Base-by-base conservation (phyloP, 2,888 invertebrate species). In the Trichogramma evanescens region DNA sequence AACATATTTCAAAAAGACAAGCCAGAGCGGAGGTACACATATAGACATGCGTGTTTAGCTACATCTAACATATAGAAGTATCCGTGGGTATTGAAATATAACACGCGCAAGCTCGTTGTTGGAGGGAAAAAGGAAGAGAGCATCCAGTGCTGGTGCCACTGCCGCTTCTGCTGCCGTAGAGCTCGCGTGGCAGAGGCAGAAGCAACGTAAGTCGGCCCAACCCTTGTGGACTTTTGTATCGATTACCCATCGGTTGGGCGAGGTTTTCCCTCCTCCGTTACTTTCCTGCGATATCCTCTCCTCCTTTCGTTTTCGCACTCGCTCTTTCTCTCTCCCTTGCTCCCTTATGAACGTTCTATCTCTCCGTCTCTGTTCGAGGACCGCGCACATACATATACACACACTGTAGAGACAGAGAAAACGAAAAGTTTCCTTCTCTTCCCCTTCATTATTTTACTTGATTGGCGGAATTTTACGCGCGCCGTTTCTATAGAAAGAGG, bases 171-270 rank as follows among this genome's bases (percentile, higher is more conserved):
- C 26, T 26, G 26, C 26, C 9, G 51, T 9, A 58, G 66, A 61
- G 64, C 66, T 53, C 56, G 66, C 61, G 64, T 62, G 59, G 59
- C 55, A 46, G 54, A 51, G 59, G 66, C 53, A 46, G 68, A 64
- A 69, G 69, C 70, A 69, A 67, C 26, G 67, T 71, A 74, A 74
- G 73, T 72, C 72, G 71, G 72, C 74, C 76, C 73, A 74, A 70
- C 76, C 76, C 75, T 76, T 75, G 75, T 75, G 72, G 74, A 74
- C 75, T 76, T 73, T 75, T 75, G 72, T 74, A 75, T 77, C 74
- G 76, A 77, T 76, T 76, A 74, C 69, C 71, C 72, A 76, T 75
- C 72, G 72, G 71, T 70, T 70, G 72, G 71, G 70, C 70, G 68
- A 72, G 72, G 72, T 72, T 71, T 70, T 66, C 67, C 67, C 69